Conservation (phyloP, 2,113 vertebrate species). For the Caretta caretta region DNA sequence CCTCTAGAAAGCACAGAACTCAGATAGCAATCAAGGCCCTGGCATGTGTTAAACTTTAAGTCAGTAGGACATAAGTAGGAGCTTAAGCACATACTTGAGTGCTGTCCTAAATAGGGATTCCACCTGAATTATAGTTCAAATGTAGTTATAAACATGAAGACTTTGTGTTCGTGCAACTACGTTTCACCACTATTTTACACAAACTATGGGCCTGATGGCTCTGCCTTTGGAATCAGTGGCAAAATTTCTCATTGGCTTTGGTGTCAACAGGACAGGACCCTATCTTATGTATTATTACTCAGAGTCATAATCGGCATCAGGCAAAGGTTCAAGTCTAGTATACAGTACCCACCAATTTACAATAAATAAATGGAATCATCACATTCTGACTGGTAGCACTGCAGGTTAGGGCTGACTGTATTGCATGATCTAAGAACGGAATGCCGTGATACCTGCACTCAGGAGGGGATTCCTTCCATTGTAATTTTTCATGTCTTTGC, state of each 20-base stretch:
- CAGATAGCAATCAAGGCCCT: background rate
- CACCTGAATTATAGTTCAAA: background rate
- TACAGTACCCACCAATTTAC: background rate
- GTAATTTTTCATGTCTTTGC: background rate
- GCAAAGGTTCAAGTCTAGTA: background rate
- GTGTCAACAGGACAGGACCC: background rate
- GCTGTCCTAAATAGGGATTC: background rate
- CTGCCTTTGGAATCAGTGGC: background rate
- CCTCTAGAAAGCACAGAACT: background rate
- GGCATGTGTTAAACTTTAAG: background rate
- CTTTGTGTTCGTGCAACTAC: background rate
- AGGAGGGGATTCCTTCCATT: background rate
- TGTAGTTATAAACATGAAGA: background rate
- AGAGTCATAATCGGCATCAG: background rate
- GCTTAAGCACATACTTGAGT: background rate
- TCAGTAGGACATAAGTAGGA: background rate
- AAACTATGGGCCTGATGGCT: accelerated
- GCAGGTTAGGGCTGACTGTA: background rate
- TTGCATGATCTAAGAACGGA: background rate
- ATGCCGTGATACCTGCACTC: accelerated
- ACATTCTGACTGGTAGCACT: background rate
- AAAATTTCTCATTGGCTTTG: background rate
- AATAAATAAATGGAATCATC: background rate
- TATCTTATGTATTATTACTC: background rate
- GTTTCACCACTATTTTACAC: background rate